Evolutionary conservation across 2,888 invertebrate species (phyloP), one percentile per base, ranked within the genome.

Genomic region (Atethmia centrago): DNA sequence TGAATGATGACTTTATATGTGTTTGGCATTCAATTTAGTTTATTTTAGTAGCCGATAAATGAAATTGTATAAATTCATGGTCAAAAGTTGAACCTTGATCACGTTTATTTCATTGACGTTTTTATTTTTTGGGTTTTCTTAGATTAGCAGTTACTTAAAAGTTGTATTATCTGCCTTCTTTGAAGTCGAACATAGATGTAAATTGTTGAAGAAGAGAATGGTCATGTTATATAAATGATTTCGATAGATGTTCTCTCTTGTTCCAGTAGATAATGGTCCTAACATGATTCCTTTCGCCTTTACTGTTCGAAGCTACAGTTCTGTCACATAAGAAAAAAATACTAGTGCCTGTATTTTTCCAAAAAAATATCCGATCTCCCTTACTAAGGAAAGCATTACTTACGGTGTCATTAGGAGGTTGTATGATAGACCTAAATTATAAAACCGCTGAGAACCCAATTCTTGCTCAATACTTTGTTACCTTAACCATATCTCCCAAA

Each of bases 401-500:
- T 4, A 14, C 12, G 28, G 21, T 47, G 9, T 63, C 4, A 16
- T 31, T n/a, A 63, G 14, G 21, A 5, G 5, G 1, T 64, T 31
- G 10, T 7, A 3, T 31, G 12, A 51, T 53, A 49, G n/a, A 10
- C n/a, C 36, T n/a, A 12, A 64, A 12, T 19, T 53, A 25, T 36
- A 3, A 36, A 51, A 53, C 19, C 16, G 2, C 25, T 36, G 8
- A 45, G 31, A 45, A 25, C 8, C 16, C 36, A 25, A 25, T 36
- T 16, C 36, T n/a, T 19, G 14, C 25, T 51, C 16, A 66, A 56
- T 36, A 45, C 16, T 16, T 45, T 28, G 56, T 45, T 58, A 42
- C 36, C 14, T 59, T 12, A 42, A 1, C 77, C 12, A 19, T 55
- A 49, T 77, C 77, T 42, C 10, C 25, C 63, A 58, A 65, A 78